phyloP scores from a whole-genome alignment of 1,140 invertebrate species.

The Colletes gigas region DNA sequence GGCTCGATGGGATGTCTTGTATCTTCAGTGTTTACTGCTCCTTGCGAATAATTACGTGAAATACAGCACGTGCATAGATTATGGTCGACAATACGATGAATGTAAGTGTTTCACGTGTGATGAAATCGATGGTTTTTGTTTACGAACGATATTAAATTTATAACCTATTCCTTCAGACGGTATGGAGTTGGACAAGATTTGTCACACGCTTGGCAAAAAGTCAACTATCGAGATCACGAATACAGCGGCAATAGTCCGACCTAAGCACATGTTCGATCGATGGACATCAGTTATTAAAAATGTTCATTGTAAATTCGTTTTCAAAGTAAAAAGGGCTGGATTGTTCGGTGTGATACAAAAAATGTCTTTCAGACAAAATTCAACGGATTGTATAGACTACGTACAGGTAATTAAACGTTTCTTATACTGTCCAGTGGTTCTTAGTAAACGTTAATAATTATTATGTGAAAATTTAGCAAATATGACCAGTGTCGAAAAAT shows the following conservation, averaged over 20 bases:
- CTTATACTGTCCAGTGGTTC: background rate
- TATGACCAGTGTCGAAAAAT: too few relatives aligned
- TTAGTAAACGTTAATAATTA: background rate
- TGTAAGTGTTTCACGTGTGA: slow-evolving; percentile 25
- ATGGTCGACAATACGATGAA: slow-evolving; percentile 15
- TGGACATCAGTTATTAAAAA: slow-evolving; percentile 49
- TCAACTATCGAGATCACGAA: background rate
- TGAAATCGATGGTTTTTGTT: background rate
- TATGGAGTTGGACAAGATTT: slow-evolving; percentile 58
- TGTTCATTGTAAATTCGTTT: slow-evolving; percentile 66
- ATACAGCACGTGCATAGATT: slow-evolving; percentile 29
- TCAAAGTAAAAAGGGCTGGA: slow-evolving; percentile 62
- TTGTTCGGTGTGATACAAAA: slow-evolving; percentile 74
- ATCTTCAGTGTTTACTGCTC: slow-evolving; percentile 22
- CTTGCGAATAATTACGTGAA: slow-evolving; percentile 20
- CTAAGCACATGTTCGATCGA: slow-evolving; percentile 62
- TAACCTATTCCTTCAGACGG: slow-evolving; percentile 48
- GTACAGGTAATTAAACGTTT: slow-evolving; percentile 61
- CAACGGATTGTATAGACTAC: slow-evolving; percentile 70
- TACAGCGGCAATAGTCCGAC: slow-evolving; percentile 52
- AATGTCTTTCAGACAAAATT: slow-evolving; percentile 68
- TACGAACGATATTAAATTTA: background rate
- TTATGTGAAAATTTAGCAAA: too few relatives aligned
- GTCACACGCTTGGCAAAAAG: slow-evolving; percentile 52
- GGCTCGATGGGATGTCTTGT: slow-evolving; percentile 18